Evolutionary conservation across 2,888 invertebrate genomes (phyloP), one percentile per base, ranked within the genome.

Genomic region (Nemurella pictetii): DNA sequence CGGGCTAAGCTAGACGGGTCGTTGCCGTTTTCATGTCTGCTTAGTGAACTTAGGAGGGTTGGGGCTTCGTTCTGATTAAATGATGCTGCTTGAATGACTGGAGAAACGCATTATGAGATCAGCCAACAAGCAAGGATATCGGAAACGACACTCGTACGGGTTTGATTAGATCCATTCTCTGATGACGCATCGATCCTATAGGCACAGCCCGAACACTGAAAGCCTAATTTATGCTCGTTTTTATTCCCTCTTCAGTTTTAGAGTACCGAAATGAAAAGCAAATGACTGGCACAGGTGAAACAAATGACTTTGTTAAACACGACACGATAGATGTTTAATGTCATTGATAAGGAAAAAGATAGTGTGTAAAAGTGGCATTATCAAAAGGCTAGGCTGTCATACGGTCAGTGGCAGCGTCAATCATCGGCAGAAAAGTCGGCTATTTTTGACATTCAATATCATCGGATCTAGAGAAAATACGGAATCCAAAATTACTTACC

Each of bases 401-500:
- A 85, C 85, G 88, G 90, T 89, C 89, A 89, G 90, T 90, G 84
- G 85, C 86, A 86, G 86, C 86, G 86, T 86, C 85, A 85, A 85
- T 84, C 74, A 82, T 77, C 84, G 80, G 36, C 91, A 91, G 91
- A 91, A 91, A 90, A 91, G 92, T 92, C 92, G 92, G 92, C 92
- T 90, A 91, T 91, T 91, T 87, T 90, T 86, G 90, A 89, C 88
- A 88, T 55, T 84, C 81, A 84, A 87, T 87, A 90, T 89, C 89
- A 84, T 84, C 80, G 85, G 84, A 87, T 85, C 87, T 87, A 87
- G 73, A 82, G 36, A 83, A 80, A 85, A 86, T 86, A 85, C 83
- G 84, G 74, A 89, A 90, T 91, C 93, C 93, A 93, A 93, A 92
- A 91, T 91, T 90, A 94, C 96, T 95, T 93, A 98, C 98, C 99